Base-by-base conservation (phyloP, 2,113 vertebrate genomes). In the Oreotrochilus melanogaster region DNA sequence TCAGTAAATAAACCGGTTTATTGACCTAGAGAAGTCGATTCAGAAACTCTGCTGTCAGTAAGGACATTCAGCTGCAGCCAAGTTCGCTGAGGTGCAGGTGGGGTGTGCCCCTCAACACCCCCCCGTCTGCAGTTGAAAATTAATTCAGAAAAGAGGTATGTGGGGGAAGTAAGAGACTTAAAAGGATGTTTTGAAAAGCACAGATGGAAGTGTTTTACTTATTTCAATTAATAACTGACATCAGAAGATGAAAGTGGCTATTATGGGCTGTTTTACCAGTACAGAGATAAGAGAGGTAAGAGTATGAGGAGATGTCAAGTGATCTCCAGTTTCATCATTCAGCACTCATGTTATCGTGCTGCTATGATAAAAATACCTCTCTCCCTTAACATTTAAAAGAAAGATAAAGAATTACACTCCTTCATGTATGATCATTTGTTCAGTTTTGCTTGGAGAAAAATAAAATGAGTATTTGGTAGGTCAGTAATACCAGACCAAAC, bases 341-440 rank as follows among this genome's bases (percentile, higher is more conserved):
- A 4, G 50, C 21, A 2, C 42, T 72, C 15, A 0, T 3, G 5
- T 56, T 67, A 22, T 48, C 7, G 0, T 6, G 35, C 27, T 88
- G 4, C 43, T 39, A 0, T 1, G 61, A 27, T 74, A 31, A 67
- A 79, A 83, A 39, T 4, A 15, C 48, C 28, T 57, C 18, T 16
- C 31, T 37, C n/a, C n/a, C 35, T 51, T 5, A 35, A 18, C 28
- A 10, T 15, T 31, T 60, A 14, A 18, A 11, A 37, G 67, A 11
- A 28, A 17, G 6, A 6, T 21, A 42, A 86, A 42, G 23, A 33
- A 3, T 42, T 7, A 0, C 28, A 6, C 14, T 17, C 3, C 13
- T 37, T 28, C 12, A 5, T 14, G 17, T 22, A 2, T 6, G 5
- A 11, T 6, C 3, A 1, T 19, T 39, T 53, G 35, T 37, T 86